These are phyloP conservation scores for Achlya flavicornis DNA, from an alignment of 2,888 invertebrate genomes.

Conservation along the genomic window DNA sequence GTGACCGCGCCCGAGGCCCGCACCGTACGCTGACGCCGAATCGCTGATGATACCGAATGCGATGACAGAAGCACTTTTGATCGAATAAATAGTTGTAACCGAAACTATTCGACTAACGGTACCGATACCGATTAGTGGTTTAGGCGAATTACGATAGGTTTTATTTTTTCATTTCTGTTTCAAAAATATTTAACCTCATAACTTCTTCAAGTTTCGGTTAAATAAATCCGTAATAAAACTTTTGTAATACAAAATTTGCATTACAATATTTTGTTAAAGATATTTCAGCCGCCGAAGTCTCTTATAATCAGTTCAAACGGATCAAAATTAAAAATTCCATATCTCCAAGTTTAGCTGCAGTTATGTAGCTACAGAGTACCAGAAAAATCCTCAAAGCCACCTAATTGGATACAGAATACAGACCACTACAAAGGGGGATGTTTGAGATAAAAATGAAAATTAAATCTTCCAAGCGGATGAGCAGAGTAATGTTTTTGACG, in stretches of 20 bases:
- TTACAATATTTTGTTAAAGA: constrained; percentile 16
- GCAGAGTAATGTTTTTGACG: constrained; percentile 84
- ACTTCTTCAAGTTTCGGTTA: no score
- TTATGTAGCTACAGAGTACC: constrained; percentile 62
- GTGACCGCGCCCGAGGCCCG: constrained; percentile 19
- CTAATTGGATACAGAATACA: constrained; percentile 82
- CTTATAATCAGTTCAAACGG: constrained; percentile 35
- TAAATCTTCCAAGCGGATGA: constrained; percentile 84
- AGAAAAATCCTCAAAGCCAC: constrained; percentile 79
- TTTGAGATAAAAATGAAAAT: constrained; percentile 85
- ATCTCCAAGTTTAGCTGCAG: constrained; percentile 61
- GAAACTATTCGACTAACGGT: not conserved
- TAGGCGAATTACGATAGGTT: no score
- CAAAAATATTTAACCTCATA: no score
- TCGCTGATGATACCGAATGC: constrained; percentile 17
- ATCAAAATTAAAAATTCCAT: constrained; percentile 82
- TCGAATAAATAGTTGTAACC: constrained; percentile 1
- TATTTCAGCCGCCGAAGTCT: constrained; percentile 24
- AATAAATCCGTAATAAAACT: no score
- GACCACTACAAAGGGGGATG: constrained; percentile 83
- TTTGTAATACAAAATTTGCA: not conserved
- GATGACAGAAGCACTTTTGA: constrained; percentile 15
- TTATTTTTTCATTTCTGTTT: no score
- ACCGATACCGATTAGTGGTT: not conserved
- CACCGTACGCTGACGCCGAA: not conserved